Evolutionary conservation across 2,113 vertebrate genomes (phyloP).

Genomic region (Camarhynchus parvulus): DNA sequence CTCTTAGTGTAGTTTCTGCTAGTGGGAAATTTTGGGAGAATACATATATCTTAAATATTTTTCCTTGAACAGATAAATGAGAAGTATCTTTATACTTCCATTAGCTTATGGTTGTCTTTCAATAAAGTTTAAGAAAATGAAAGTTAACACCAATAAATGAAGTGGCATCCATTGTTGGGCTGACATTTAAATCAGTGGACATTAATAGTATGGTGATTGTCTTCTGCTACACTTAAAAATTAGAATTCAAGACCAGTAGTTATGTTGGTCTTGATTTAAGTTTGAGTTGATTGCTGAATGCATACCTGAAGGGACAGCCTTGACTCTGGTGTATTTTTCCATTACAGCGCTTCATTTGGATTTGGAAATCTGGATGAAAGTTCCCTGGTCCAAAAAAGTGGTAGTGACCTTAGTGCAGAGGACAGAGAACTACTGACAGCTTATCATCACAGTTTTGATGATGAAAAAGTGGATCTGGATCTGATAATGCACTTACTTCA

Average conservation of each 20-base stretch:
- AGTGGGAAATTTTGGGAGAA: background rate
- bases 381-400: slow-evolving; percentile 73
- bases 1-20: background rate
- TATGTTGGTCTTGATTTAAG: background rate
- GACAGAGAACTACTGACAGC: slow-evolving; percentile 87
- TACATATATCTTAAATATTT: rapidly evolving
- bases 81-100: background rate
- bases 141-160: background rate
- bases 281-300: background rate
- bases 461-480: slow-evolving; percentile 91
- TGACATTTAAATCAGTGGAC: background rate
- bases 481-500: slow-evolving; percentile 91
- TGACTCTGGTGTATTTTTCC: background rate
- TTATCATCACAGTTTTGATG: slow-evolving; percentile 92
- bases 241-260: background rate
- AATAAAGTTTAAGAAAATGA: background rate
- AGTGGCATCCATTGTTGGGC: background rate
- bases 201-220: background rate
- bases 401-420: slow-evolving; percentile 79
- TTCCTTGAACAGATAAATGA: background rate
- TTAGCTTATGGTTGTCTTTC: background rate
- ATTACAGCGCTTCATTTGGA: slow-evolving; percentile 80
- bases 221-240: background rate
- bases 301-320: background rate
- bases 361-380: slow-evolving; percentile 79